Conservation (phyloP, 1,140 invertebrate species). For the Muscidifurax raptorellus region DNA sequence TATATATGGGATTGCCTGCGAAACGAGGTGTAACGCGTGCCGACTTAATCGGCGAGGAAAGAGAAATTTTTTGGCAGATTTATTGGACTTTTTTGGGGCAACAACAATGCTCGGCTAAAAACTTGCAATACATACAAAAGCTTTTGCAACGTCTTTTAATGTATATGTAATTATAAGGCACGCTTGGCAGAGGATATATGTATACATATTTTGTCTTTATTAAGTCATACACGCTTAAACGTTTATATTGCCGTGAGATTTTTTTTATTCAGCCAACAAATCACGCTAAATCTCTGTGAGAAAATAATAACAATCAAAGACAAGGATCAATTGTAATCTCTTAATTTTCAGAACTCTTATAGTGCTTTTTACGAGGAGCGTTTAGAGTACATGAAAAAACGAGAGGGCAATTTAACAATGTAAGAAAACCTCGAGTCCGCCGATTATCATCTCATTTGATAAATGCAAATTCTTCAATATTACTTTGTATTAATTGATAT, state of each 20-base stretch:
- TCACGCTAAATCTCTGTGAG: background rate
- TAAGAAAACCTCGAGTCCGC: background rate
- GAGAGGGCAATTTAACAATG: too few relatives aligned
- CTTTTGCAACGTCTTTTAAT: background rate
- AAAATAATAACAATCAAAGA: background rate
- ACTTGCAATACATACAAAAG: background rate
- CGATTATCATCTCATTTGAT: too few relatives aligned
- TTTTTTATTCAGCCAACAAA: background rate
- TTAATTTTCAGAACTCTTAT: background rate
- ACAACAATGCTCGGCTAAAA: background rate
- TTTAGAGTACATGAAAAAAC: background rate
- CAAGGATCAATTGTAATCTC: background rate
- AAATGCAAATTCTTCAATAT: too few relatives aligned
- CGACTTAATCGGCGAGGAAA: constrained; percentile 5
- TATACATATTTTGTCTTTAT: background rate
- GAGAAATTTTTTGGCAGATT: constrained; percentile 27
- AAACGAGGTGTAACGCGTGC: constrained; percentile 17
- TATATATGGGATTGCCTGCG: background rate
- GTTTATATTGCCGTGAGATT: background rate
- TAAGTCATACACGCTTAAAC: background rate
- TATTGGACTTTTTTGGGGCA: background rate
- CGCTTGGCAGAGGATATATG: background rate
- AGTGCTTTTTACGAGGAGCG: background rate
- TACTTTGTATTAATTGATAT: too few relatives aligned
- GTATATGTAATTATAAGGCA: background rate